Evolutionary conservation across 2,888 invertebrate species (phyloP).

Genomic region (Eupithecia dodoneata): DNA sequence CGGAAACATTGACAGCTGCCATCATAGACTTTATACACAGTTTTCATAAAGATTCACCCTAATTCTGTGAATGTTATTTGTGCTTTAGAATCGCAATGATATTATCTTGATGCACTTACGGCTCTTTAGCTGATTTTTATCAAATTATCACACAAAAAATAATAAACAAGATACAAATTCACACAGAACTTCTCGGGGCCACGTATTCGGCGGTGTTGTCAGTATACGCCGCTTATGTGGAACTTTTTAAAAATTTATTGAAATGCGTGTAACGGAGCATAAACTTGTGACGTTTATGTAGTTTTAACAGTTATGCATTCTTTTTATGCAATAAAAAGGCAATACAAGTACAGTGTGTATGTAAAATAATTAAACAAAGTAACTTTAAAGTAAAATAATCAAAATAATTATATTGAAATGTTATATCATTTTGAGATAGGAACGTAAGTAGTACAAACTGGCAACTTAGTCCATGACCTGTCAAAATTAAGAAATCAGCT

Average conservation of each 20-base stretch:
- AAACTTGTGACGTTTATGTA: not conserved
- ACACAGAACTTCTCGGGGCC: constrained; percentile 73
- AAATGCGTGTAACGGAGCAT: constrained; percentile 58
- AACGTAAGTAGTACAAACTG: constrained; percentile 23
- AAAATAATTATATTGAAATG: not conserved
- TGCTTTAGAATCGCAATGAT: constrained; percentile 28
- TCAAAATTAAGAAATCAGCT: constrained; percentile 11
- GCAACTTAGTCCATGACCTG: constrained; percentile 26
- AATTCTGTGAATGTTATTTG: constrained; percentile 40
- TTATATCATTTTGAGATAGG: not conserved
- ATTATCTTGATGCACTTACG: constrained; percentile 66
- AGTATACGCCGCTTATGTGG: constrained; percentile 78
- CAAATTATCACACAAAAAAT: constrained; percentile 74
- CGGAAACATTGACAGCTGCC: constrained; percentile 45
- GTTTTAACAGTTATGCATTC: not conserved
- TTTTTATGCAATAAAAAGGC: not conserved
- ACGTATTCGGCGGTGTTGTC: constrained; percentile 82
- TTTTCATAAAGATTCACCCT: constrained; percentile 48
- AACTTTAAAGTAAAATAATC: not conserved
- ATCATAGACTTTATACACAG: constrained; percentile 35
- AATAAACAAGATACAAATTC: constrained; percentile 76
- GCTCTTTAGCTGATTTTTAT: constrained; percentile 60
- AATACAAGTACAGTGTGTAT: not conserved
- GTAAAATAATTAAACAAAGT: not conserved
- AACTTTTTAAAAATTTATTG: constrained; percentile 72